Evolutionary conservation across 2,797 vertebrate genomes (phyloP).

Genomic region (Emydoidea blandingii): DNA sequence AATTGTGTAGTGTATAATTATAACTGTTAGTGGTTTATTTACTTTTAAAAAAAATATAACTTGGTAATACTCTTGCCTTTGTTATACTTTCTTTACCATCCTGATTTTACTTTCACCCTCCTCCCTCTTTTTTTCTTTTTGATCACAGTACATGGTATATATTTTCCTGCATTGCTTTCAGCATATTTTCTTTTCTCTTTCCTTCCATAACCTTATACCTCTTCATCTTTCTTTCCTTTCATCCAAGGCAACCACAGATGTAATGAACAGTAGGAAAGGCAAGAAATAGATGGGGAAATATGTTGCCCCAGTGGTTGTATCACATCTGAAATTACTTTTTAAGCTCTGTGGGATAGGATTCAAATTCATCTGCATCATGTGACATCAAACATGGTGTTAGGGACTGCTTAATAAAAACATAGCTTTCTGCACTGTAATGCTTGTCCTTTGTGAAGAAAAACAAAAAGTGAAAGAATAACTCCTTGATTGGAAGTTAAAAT

Average conservation of each 20-base stretch:
- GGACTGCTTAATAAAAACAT: neutral
- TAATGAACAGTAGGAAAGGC: neutral
- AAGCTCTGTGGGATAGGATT: neutral
- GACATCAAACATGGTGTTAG: neutral
- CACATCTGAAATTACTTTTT: neutral
- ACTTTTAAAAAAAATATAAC: too few species aligned
- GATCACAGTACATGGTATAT: neutral
- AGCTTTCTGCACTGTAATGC: neutral
- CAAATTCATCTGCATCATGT: neutral
- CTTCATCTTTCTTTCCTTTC: neutral
- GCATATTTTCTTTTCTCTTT: neutral
- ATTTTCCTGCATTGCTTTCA: neutral
- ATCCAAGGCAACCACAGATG: neutral
- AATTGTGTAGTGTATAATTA: accelerated
- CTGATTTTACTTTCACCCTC: neutral
- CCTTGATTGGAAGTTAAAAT: too few species aligned
- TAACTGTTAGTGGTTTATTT: neutral
- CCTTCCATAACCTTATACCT: neutral
- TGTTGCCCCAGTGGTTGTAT: accelerated
- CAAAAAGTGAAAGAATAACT: too few species aligned
- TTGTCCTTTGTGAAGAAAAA: too few species aligned
- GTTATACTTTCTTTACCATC: neutral
- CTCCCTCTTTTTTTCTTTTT: too few species aligned
- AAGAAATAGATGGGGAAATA: neutral
- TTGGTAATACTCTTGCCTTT: neutral